Conservation (phyloP, 2,113 vertebrate genomes). For the Lipophrys pholis region DNA sequence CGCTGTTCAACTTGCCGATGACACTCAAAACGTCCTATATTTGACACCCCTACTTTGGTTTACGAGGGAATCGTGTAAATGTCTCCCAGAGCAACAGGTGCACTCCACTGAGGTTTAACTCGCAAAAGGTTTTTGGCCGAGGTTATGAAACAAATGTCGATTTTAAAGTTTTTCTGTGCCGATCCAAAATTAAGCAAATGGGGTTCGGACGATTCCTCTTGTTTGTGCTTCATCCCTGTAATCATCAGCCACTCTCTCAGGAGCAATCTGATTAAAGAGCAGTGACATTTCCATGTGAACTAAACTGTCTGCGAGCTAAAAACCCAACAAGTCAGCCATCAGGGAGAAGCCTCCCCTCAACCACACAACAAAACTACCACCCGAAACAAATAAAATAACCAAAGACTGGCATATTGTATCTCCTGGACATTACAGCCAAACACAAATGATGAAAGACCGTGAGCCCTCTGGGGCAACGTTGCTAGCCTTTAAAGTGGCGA, state of each 20-base stretch:
- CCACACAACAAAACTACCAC: neutral
- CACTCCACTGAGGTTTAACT: too few species aligned
- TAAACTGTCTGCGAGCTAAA: conserved; percentile 28
- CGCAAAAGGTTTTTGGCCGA: too few species aligned
- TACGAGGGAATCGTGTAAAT: too few species aligned
- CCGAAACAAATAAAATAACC: neutral
- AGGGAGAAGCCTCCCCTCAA: too few species aligned
- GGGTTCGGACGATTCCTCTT: too few species aligned
- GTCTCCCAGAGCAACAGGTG: too few species aligned
- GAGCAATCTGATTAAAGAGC: conserved; percentile 25
- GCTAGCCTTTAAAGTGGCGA: conserved; percentile 89
- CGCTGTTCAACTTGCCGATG: too few species aligned
- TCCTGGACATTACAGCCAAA: conserved; percentile 87
- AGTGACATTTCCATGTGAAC: conserved; percentile 54
- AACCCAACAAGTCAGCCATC: conserved; percentile 48
- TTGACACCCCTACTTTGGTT: too few species aligned
- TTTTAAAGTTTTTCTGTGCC: too few species aligned
- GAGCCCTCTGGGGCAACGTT: conserved; percentile 86
- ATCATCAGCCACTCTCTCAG: neutral
- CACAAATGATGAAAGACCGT: conserved; percentile 82
- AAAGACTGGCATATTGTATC: neutral
- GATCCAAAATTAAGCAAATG: too few species aligned
- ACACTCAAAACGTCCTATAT: too few species aligned
- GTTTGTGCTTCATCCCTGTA: neutral
- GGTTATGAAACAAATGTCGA: too few species aligned